These are phyloP conservation scores for Spicauda simplicius DNA, from an alignment of 2,888 invertebrate species.

Conservation along the genomic window DNA sequence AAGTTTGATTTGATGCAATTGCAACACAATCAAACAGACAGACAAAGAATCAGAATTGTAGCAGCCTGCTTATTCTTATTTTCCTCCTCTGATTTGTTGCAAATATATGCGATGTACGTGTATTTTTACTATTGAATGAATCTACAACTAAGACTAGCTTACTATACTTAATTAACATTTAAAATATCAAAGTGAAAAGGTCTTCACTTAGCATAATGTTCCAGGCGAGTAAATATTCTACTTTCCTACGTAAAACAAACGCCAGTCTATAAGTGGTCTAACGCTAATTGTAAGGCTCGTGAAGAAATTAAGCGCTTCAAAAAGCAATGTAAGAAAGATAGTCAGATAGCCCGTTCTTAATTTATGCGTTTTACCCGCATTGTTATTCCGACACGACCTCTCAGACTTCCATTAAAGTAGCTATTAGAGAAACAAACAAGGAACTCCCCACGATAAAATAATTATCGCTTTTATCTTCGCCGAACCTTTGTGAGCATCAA, in stretches of 20 bases:
- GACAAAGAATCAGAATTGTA: no score
- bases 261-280: conserved; percentile 16
- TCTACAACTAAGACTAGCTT: no score
- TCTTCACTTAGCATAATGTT: no score
- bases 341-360: conserved; percentile 57
- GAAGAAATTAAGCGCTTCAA: conserved; percentile 45
- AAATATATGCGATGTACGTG: no score
- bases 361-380: conserved; percentile 70
- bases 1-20: no score
- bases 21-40: no score
- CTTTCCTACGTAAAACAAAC: background rate
- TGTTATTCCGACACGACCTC: conserved; percentile 63
- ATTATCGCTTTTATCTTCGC: conserved; percentile 80
- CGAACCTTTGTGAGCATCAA: conserved; percentile 58
- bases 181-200: no score
- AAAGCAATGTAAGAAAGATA: conserved; percentile 53
- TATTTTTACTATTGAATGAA: no score
- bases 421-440: conserved; percentile 85
- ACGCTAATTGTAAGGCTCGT: conserved; percentile 1
- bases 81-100: no score
- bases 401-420: conserved; percentile 75
- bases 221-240: background rate
- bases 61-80: no score
- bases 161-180: no score
- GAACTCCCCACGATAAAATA: conserved; percentile 79